Evolutionary conservation across 2,113 vertebrate species (phyloP).

Genomic region (Xenotilapia longispinis): DNA sequence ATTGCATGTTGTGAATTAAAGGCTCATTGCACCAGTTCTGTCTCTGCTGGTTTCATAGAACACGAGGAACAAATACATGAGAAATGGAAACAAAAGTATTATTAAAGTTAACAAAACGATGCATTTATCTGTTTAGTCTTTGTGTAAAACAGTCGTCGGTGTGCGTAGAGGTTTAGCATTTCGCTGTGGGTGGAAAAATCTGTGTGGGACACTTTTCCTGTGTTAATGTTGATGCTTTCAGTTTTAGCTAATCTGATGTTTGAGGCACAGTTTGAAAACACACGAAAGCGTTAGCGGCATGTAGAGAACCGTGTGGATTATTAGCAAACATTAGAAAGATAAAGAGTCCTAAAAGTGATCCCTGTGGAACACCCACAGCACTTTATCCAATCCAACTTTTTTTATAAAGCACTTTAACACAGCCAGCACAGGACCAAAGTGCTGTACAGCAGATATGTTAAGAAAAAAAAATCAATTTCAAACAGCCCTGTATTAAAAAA

Average conservation of each 20-base stretch:
- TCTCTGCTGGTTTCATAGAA: not conserved
- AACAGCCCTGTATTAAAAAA: not conserved
- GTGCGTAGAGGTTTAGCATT: not conserved
- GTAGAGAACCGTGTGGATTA: not conserved
- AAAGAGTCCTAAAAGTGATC: no score
- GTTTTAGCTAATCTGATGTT: not conserved
- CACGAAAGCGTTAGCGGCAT: not conserved
- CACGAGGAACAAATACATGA: not conserved
- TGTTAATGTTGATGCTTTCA: not conserved
- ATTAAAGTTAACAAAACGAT: not conserved
- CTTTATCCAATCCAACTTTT: no score
- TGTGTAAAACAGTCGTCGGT: not conserved
- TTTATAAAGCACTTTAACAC: no score
- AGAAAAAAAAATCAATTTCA: not conserved
- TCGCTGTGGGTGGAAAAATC: not conserved
- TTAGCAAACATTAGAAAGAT: not conserved
- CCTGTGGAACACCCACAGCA: no score
- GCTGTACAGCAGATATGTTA: not conserved
- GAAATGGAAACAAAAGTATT: not conserved
- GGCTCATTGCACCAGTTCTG: conserved; percentile 21
- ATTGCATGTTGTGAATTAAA: conserved; percentile 49
- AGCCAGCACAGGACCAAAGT: not conserved
- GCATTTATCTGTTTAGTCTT: not conserved
- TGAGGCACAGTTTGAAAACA: not conserved
- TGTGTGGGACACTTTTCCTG: not conserved